Conservation (phyloP, 2,113 vertebrate species). For the Nibea albiflora region DNA sequence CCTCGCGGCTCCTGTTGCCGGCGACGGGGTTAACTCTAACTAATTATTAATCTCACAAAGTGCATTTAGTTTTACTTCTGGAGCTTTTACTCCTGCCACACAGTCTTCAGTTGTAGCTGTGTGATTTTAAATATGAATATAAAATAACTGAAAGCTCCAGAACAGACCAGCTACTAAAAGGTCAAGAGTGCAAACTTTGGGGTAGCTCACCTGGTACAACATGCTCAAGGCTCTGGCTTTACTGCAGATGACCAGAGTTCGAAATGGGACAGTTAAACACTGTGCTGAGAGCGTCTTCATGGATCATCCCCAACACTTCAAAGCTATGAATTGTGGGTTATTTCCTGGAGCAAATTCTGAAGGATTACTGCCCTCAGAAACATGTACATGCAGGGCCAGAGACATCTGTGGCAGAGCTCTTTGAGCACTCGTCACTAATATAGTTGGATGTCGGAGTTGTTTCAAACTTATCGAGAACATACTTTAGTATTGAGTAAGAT, state of each 20-base stretch:
- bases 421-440: neutral
- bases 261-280: no score
- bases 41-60: no score
- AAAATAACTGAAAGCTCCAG: neutral
- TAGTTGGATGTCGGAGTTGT: neutral
- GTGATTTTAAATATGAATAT: neutral
- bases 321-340: neutral
- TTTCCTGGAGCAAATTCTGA: neutral
- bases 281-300: neutral
- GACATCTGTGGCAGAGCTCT: neutral
- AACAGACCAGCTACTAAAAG: neutral
- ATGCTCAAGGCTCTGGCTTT: no score
- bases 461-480: neutral
- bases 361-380: neutral
- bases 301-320: neutral
- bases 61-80: neutral
- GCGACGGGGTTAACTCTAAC: no score
- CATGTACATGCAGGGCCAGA: neutral
- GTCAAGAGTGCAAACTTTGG: neutral
- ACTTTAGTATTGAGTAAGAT: neutral
- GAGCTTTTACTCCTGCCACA: neutral
- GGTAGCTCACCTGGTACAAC: no score
- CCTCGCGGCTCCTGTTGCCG: no score
- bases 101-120: neutral
- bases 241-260: no score